Conservation (phyloP, 2,113 vertebrate species). For the Axis porcinus region DNA sequence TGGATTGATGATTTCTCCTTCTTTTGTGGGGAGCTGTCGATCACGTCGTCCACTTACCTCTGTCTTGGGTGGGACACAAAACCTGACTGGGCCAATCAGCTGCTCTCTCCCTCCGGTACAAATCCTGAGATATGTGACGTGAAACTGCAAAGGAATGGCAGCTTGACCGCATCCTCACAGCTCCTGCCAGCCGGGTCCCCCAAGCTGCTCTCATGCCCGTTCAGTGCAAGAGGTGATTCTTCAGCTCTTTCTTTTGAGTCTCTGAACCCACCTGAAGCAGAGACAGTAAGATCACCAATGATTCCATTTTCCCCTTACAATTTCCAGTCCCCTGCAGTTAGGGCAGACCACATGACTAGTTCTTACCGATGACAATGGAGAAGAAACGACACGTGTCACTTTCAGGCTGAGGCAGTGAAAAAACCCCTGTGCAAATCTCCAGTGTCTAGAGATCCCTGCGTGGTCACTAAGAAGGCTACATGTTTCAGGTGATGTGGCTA, state of each 20-base stretch:
- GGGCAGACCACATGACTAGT: not conserved
- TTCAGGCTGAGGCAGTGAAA: not conserved
- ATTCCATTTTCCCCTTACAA: not conserved
- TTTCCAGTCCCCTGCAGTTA: not conserved
- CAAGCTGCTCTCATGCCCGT: not conserved
- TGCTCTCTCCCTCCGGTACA: not conserved
- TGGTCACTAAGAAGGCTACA: not conserved
- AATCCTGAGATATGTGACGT: not conserved
- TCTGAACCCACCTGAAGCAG: not conserved
- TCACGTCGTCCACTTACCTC: not conserved
- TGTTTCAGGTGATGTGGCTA: not conserved
- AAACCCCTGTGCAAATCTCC: not conserved
- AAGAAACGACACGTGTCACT: not conserved
- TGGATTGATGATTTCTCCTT: not conserved
- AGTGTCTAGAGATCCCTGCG: not conserved
- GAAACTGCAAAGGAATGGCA: not conserved
- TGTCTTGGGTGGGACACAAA: not conserved
- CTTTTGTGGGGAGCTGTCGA: not conserved
- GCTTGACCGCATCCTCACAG: accelerated
- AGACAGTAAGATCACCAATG: not conserved
- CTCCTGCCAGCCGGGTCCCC: not conserved
- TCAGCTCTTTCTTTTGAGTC: not conserved
- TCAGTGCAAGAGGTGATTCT: too few relatives aligned
- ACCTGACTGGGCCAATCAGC: not conserved
- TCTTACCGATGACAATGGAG: not conserved